Evolutionary conservation across 2,113 vertebrate genomes (phyloP).

Genomic region (Rhinopomastus cyanomelas): DNA sequence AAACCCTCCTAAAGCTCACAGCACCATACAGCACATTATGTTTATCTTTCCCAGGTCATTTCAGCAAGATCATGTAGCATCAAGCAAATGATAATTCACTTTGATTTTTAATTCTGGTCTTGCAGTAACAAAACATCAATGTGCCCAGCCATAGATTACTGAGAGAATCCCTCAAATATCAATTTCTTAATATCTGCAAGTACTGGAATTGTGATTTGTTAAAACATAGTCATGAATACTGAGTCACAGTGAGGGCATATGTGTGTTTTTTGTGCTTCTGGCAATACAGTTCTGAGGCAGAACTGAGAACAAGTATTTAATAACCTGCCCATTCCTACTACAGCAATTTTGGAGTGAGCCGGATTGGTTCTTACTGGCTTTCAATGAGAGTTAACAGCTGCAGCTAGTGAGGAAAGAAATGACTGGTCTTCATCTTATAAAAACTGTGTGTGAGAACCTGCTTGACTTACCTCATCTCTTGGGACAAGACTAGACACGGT

Average conservation of each 20-base stretch:
- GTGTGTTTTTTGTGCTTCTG: background rate
- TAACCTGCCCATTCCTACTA: background rate
- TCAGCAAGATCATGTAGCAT: background rate
- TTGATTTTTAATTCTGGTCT: background rate
- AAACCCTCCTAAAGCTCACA: background rate
- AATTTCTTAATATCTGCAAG: background rate
- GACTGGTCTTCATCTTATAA: background rate
- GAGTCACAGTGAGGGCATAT: background rate
- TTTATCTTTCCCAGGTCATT: background rate
- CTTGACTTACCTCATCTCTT: background rate
- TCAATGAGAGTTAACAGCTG: background rate
- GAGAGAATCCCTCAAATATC: background rate
- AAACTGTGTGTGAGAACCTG: background rate
- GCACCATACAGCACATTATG: background rate
- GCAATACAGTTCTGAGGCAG: background rate
- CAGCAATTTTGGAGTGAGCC: background rate
- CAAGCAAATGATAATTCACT: background rate
- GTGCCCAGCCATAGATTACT: background rate
- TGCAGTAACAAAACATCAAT: background rate
- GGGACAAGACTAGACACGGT: constrained; percentile 31
- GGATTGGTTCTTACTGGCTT: background rate
- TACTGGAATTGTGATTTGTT: background rate
- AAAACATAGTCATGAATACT: background rate
- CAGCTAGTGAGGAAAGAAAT: background rate
- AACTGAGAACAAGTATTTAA: background rate